phyloP scores from a whole-genome alignment of 2,797 vertebrate genomes.

The Sebastolobus altivelis region DNA sequence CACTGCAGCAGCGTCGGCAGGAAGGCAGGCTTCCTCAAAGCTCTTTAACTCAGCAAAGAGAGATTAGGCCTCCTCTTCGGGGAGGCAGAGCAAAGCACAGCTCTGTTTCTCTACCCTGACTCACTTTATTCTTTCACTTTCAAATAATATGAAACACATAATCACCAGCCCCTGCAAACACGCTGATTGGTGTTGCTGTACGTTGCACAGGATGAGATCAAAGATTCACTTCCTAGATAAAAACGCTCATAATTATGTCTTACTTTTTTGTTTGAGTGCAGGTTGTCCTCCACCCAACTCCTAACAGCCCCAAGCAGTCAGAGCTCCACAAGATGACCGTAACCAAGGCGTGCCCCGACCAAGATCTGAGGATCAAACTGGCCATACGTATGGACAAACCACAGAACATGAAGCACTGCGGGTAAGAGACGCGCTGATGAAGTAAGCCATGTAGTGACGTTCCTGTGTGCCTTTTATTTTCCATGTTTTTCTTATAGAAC shows the following conservation, averaged over 20 bases:
- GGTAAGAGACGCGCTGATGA: slow-evolving; percentile 84
- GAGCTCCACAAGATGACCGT: slow-evolving; percentile 99
- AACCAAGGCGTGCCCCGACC: slow-evolving; percentile 98
- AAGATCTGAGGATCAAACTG: slow-evolving; percentile 98
- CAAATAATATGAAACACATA: slow-evolving; percentile 39
- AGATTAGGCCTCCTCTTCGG: slow-evolving; percentile 77
- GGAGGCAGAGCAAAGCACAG: slow-evolving; percentile 59
- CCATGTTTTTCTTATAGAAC: slow-evolving; percentile 54
- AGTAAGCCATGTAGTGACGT: not conserved
- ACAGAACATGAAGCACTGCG: slow-evolving; percentile 99
- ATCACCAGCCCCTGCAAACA: slow-evolving; percentile 40
- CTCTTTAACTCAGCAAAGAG: slow-evolving; percentile 82
- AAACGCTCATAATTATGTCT: not conserved
- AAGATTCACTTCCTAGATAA: slow-evolving; percentile 33
- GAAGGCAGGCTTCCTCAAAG: slow-evolving; percentile 76
- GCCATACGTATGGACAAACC: slow-evolving; percentile 99
- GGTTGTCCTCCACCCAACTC: slow-evolving; percentile 98
- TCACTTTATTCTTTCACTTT: slow-evolving; percentile 52
- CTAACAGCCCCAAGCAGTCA: slow-evolving; percentile 98
- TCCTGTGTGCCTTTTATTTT: slow-evolving; percentile 47
- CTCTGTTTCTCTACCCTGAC: slow-evolving; percentile 44
- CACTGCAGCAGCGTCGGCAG: slow-evolving; percentile 74
- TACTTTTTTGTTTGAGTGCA: slow-evolving; percentile 70
- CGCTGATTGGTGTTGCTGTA: slow-evolving; percentile 33
- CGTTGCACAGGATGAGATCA: slow-evolving; percentile 47